phyloP scores from a whole-genome alignment of 1,140 invertebrate species.

The Brachionus rubens region DNA sequence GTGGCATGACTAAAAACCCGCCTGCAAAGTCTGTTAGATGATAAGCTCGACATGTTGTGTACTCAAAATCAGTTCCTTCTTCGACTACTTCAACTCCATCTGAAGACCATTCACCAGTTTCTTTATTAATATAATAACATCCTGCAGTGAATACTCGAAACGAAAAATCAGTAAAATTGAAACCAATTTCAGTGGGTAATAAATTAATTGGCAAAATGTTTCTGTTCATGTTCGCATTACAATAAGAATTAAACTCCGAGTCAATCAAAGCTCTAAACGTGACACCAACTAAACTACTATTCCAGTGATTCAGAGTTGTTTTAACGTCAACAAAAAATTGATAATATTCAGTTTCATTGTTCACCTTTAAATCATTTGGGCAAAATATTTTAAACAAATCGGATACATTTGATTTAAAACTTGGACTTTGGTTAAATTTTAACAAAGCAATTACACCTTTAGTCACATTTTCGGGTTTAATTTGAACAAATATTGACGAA shows the following conservation, averaged over 20 bases:
- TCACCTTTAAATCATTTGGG: neutral
- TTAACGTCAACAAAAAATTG: conserved; percentile 14
- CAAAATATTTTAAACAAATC: conserved; percentile 26
- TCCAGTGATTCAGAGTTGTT: neutral
- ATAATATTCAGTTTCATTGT: neutral
- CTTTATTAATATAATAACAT: conserved; percentile 29
- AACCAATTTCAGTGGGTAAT: neutral
- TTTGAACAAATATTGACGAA: conserved; percentile 7
- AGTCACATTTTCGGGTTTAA: neutral
- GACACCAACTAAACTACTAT: neutral
- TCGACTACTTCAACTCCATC: conserved; percentile 21
- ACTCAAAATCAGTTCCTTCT: conserved; percentile 42
- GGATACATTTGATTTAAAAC: conserved; percentile 9
- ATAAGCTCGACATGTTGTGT: conserved; percentile 53
- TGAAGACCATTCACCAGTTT: conserved; percentile 8
- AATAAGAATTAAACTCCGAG: neutral
- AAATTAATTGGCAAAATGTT: neutral
- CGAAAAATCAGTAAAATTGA: neutral
- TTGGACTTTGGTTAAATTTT: neutral
- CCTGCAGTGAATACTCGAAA: conserved; percentile 13
- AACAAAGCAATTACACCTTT: neutral
- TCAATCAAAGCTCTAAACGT: neutral
- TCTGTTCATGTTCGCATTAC: neutral
- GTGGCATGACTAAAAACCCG: conserved; percentile 59
- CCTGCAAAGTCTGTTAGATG: conserved; percentile 60